Conservation (phyloP, 2,113 vertebrate genomes). For the Tautogolabrus adspersus region DNA sequence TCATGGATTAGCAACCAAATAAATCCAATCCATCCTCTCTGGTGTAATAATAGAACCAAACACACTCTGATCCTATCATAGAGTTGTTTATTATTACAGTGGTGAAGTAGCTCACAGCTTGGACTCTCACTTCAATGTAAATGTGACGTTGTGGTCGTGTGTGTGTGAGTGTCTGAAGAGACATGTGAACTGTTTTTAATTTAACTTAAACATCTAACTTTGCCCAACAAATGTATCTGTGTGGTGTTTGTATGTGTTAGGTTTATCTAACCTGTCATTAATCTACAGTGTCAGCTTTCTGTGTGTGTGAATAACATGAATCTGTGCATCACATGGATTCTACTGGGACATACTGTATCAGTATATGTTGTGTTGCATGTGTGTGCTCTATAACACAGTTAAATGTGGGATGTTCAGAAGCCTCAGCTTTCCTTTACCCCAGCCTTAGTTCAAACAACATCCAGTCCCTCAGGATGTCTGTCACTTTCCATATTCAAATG, state of each 20-base stretch:
- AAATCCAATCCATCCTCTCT: too few relatives aligned
- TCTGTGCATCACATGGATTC: not conserved
- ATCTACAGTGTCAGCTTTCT: not conserved
- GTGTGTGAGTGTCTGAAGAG: not conserved
- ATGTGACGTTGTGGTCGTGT: not conserved
- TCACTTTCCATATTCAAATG: not conserved
- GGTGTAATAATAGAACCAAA: too few relatives aligned
- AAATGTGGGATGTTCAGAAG: conserved; percentile 27
- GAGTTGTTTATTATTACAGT: too few relatives aligned
- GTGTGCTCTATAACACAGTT: not conserved
- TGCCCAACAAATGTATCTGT: not conserved
- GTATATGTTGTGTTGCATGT: conserved; percentile 17
- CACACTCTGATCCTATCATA: too few relatives aligned
- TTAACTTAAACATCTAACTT: not conserved
- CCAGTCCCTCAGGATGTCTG: not conserved
- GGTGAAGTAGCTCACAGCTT: too few relatives aligned
- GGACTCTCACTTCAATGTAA: too few relatives aligned
- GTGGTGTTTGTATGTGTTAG: not conserved
- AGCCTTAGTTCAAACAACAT: not conserved
- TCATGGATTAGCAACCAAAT: too few relatives aligned
- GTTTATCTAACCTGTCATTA: not conserved
- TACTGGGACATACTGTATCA: not conserved
- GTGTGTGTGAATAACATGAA: not conserved
- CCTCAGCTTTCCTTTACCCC: conserved; percentile 41
- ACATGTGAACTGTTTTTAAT: not conserved